A percentile compares a stretch with the other conserved stretches of the same genome.
Evolutionary conservation across 2,797 vertebrate species (phyloP).

Genomic region (Gallinago nigripennis): DNA sequence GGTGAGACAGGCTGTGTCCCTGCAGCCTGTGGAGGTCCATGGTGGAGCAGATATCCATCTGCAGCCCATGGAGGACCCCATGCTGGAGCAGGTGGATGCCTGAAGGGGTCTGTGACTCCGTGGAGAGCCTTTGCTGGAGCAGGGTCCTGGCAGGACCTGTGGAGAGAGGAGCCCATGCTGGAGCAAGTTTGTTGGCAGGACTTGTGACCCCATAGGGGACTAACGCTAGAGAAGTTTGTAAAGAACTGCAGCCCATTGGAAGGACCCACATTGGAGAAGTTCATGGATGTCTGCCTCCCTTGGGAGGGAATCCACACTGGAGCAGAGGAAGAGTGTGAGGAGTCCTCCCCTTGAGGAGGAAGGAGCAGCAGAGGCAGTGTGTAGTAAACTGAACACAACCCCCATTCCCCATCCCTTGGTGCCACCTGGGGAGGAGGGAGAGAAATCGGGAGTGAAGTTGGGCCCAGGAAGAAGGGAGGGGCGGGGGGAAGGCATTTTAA

Average conservation of each 20-base stretch:
- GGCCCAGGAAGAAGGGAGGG: not conserved
- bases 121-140: too few species aligned
- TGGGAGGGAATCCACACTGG: not conserved
- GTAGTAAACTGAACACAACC: not conserved
- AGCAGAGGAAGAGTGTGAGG: not conserved
- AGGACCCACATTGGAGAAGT: not conserved
- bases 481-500: not conserved
- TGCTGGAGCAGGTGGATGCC: too few species aligned
- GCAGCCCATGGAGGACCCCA: too few species aligned
- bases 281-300: not conserved
- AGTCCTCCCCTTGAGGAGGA: not conserved
- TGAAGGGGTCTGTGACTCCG: too few species aligned
- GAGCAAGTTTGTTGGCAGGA: too few species aligned
- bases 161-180: too few species aligned
- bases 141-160: too few species aligned
- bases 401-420: not conserved
- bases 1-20: not conserved
- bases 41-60: not conserved
- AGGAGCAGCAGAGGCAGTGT: not conserved
- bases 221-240: too few species aligned
- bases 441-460: not conserved
- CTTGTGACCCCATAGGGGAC: too few species aligned
- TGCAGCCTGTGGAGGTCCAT: not conserved
- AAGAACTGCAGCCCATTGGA: not conserved
- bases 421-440: not conserved